Percentiles rank a stretch among this genome's conserved stretches.
Conservation (phyloP, 2,888 invertebrate genomes). For the Phalera bucephala region DNA sequence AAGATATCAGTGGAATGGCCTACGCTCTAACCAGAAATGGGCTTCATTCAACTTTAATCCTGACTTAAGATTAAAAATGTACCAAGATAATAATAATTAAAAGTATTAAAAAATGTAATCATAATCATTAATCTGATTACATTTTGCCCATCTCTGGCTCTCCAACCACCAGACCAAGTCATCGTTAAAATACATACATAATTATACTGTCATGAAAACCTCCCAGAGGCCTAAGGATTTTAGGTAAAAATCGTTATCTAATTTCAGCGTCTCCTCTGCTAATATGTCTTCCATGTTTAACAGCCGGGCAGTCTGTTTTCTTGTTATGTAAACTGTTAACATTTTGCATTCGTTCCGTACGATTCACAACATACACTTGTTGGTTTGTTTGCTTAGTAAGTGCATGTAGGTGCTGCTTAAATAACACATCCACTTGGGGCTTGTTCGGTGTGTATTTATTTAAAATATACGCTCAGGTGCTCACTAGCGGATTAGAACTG, state of each 20-base stretch:
- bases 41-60: too few relatives aligned
- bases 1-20: too few relatives aligned
- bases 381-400: neutral
- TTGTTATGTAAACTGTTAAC: slow-evolving; percentile 7
- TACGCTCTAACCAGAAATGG: too few relatives aligned
- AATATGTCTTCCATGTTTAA: neutral
- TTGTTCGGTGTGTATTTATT: neutral
- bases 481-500: too few relatives aligned
- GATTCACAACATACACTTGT: slow-evolving; percentile 2
- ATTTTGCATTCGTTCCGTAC: neutral
- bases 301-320: neutral
- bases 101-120: too few relatives aligned
- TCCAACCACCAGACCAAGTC: too few relatives aligned
- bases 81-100: too few relatives aligned
- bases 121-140: too few relatives aligned
- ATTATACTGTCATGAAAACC: too few relatives aligned
- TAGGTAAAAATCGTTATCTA: neutral
- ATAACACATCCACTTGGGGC: neutral
- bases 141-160: too few relatives aligned
- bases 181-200: too few relatives aligned
- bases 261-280: neutral
- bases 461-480: neutral
- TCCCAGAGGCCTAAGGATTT: neutral
- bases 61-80: too few relatives aligned
- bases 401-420: neutral